Evolutionary conservation across 2,797 vertebrate genomes (phyloP).

Genomic region (Darevskia mixta): DNA sequence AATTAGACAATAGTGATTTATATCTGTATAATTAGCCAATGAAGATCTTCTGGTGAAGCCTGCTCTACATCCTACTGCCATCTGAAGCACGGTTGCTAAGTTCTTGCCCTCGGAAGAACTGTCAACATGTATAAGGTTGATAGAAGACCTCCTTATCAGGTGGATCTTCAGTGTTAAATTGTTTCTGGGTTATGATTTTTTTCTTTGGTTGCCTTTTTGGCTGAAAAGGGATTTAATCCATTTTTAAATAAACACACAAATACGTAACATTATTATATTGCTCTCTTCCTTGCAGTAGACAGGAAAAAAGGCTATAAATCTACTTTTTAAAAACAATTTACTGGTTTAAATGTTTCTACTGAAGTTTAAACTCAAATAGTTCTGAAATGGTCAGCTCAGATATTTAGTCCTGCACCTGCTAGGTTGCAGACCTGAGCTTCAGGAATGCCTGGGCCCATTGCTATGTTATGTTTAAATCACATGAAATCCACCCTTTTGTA

Average conservation of each 20-base stretch:
- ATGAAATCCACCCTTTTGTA: neutral
- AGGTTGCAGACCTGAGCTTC: neutral
- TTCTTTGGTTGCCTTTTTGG: neutral
- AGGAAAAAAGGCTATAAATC: conserved; percentile 26
- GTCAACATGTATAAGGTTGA: neutral
- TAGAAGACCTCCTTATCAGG: neutral
- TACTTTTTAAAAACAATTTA: neutral
- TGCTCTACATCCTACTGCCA: neutral
- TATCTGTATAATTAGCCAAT: neutral
- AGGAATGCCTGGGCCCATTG: neutral
- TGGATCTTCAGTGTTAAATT: neutral
- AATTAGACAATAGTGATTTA: neutral
- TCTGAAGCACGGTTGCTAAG: neutral
- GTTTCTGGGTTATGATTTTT: neutral
- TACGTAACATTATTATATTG: neutral
- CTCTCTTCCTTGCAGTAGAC: neutral
- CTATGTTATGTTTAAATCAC: neutral
- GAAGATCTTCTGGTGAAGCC: neutral
- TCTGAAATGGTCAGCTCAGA: neutral
- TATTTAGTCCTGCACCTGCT: neutral
- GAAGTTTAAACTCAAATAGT: neutral
- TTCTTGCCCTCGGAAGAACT: no score
- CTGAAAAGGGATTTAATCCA: no score
- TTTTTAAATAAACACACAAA: no score
- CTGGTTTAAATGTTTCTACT: neutral